Evolutionary conservation across 2,113 vertebrate species (phyloP).

Genomic region (Diadophis punctatus): DNA sequence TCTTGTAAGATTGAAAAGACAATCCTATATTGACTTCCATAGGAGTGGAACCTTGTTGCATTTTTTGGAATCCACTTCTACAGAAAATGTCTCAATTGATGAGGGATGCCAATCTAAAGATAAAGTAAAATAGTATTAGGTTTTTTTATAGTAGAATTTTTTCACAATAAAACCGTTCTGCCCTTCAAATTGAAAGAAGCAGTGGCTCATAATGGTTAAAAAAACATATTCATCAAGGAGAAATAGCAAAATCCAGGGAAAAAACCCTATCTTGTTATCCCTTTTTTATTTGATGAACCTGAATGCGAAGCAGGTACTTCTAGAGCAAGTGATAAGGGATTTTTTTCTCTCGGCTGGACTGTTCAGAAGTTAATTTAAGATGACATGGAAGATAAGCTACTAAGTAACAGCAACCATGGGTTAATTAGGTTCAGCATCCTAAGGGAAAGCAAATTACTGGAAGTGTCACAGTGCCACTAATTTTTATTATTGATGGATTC

Average conservation of each 20-base stretch:
- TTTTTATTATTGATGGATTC: constrained; percentile 14
- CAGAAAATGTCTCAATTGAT: not conserved
- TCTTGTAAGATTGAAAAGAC: not conserved
- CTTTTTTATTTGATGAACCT: not conserved
- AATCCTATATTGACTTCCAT: not conserved
- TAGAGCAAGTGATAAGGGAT: not conserved
- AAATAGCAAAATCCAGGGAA: not conserved
- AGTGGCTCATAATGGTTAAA: not conserved
- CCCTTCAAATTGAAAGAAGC: not conserved
- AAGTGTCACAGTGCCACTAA: not conserved
- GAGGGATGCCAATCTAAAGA: not conserved
- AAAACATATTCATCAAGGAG: not conserved
- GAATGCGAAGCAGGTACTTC: not conserved
- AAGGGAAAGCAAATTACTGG: constrained; percentile 34
- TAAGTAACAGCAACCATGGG: constrained; percentile 16
- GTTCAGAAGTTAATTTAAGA: constrained; percentile 20
- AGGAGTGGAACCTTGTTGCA: not conserved
- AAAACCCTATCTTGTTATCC: not conserved
- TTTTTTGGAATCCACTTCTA: not conserved
- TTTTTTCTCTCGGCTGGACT: not conserved
- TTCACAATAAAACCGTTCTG: not conserved
- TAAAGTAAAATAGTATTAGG: not conserved
- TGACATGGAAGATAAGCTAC: constrained; percentile 15
- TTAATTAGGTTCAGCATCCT: constrained; percentile 30
- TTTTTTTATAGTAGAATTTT: not conserved